Base-by-base conservation (phyloP, 2,888 invertebrate genomes). In the Melangyna quadrimaculata region DNA sequence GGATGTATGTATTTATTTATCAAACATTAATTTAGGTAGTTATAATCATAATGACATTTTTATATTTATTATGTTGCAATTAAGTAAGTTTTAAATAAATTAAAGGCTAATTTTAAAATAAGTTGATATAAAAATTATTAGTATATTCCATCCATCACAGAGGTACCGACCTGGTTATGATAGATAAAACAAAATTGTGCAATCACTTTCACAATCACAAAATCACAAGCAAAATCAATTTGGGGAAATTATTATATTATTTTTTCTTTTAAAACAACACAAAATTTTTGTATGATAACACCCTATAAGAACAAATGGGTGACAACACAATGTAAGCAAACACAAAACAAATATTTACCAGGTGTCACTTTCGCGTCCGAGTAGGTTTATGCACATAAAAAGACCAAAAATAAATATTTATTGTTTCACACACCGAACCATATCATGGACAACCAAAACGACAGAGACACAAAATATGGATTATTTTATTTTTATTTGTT, bases 311-410 rank as follows among this genome's bases (percentile, higher is more conserved):
- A 6, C n/a, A 51, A 75, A 55, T 55, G 70, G 75, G 70, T 71
- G 55, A 51, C 48, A 53, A 45, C 10, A 51, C 51, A 19, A 67
- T 59, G 17, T 59, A 40, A 51, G 45, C 27, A 51, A 29, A 40
- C 35, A 48, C 37, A 75, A 69, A 35, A 10, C 12, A 75, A 35
- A 57, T 27, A 57, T 57, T 63, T 29, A 57, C 57, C 45, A 61
- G 67, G 57, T 67, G 65, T 78, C 65, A 80, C 45, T 59, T 17
- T 27, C 14, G 51, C 27, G 63, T 59, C 27, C 55, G n/a, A 14
- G 7, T 19, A 35, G n/a, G 17, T 53, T 1, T 32, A 12, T 29
- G 53, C 9, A 27, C 43, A 40, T 48, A n/a, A 59, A 53, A 37
- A 43, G 45, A 53, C 19, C 9, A 63, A 22, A 53, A 10, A 29